Evolutionary conservation across 2,113 vertebrate genomes (phyloP).

Genomic region (Clupea harengus): DNA sequence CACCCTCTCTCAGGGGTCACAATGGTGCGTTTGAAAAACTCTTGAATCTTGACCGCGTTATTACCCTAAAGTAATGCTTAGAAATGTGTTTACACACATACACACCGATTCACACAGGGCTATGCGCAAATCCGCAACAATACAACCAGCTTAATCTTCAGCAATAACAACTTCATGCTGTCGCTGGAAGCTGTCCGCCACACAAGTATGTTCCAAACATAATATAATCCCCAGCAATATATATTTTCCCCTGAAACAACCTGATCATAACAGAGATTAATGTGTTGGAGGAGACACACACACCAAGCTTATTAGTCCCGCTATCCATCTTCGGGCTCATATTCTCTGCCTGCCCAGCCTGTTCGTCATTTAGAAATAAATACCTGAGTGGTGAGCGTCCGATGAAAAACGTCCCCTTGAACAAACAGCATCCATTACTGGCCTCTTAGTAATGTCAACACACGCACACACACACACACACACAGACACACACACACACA

Average conservation of each 20-base stretch:
- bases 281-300: not conserved
- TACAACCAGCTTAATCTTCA: not conserved
- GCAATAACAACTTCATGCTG: not conserved
- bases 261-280: not conserved
- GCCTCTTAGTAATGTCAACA: not conserved
- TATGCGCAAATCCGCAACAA: not conserved
- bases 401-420: not conserved
- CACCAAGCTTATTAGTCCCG: not conserved
- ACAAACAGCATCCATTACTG: not conserved
- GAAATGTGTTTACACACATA: not conserved
- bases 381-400: not conserved
- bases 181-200: not conserved
- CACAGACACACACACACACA: not conserved
- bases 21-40: not conserved
- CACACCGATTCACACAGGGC: not conserved
- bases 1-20: not conserved
- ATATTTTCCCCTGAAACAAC: not conserved
- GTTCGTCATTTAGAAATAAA: conserved; percentile 12
- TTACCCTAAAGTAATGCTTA: not conserved
- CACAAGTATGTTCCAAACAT: not conserved
- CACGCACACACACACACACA: conserved; percentile 8
- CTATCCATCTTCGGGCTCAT: not conserved
- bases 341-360: not conserved
- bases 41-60: no score
- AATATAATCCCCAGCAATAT: not conserved